Evolutionary conservation across 2,797 vertebrate genomes (phyloP), one percentile per base, ranked within the genome.

Genomic region (Pelobates cultripes): DNA sequence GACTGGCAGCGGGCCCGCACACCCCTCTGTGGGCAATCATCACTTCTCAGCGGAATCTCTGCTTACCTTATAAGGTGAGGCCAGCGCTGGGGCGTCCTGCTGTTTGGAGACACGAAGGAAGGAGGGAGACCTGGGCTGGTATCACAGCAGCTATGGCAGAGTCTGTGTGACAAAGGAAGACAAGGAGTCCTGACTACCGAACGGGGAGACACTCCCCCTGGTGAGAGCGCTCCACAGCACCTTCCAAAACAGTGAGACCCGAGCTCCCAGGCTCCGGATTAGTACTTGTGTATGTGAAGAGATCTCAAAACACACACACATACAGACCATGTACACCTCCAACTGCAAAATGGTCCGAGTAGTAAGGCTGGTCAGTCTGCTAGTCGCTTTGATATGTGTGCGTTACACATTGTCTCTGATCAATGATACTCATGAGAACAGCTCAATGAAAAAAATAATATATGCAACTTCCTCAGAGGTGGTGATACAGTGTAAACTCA

Each of bases 181-280:
- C n/a, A 43, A 74, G 9, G 15, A 72, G 45, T 53, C 80, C 47
- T 51, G 28, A 71, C 41, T 76, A 40, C 15, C 70, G 69, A 57
- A 77, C 45, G 53, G 64, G 47, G 55, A 82, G 74, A 57, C 80
- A 77, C 80, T 77, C 74, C 73, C 80, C 75, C 41, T 57, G 44
- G 41, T 77, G 57, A 14, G 55, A 61, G 60, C 64, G 13, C 41
- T 70, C 15, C 57, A 69, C 69, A 53, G 45, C 57, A 79, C 43
- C 61, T n/a, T 64, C 61, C 17, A 10, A 28, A 6, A 61, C 14
- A 61, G 57, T 61, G 13, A 61, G 14, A 15, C 57, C 3, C 57
- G 14, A 5, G 57, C 14, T 61, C 7, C 51, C 28, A 28, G 28
- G 28, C 28, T 28, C 28, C 28, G 28, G 28, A 28, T 28, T 28